phyloP scores from a whole-genome alignment of 2,888 invertebrate genomes.

The Cryptocheilus praepositus region DNA sequence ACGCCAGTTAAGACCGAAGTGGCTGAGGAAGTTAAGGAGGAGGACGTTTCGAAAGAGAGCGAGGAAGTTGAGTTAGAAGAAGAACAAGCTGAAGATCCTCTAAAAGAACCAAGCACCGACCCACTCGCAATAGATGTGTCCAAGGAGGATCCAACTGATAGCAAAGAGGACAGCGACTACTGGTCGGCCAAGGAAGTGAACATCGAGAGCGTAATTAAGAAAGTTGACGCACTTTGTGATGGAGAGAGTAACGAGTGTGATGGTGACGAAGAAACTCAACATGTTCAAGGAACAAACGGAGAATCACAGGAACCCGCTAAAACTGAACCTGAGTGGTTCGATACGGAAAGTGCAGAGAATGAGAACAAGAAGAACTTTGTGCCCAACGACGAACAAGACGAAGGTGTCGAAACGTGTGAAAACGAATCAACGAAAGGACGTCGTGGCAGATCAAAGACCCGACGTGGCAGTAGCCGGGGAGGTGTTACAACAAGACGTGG shows the following conservation, averaged over 20 bases:
- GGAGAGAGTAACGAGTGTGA: slow-evolving; percentile 64
- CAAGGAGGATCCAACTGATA: slow-evolving; percentile 75
- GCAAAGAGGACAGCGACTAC: slow-evolving; percentile 84
- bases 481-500: slow-evolving; percentile 80
- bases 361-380: slow-evolving; percentile 64
- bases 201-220: slow-evolving; percentile 88
- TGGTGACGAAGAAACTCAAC: slow-evolving; percentile 58
- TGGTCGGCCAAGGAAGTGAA: slow-evolving; percentile 89
- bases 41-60: slow-evolving; percentile 51
- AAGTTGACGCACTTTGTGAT: slow-evolving; percentile 82
- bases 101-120: slow-evolving; percentile 63
- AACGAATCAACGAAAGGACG: slow-evolving; percentile 69
- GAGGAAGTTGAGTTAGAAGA: slow-evolving; percentile 62
- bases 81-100: slow-evolving; percentile 57
- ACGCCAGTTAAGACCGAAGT: slow-evolving; percentile 48
- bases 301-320: slow-evolving; percentile 58
- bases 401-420: slow-evolving; percentile 69
- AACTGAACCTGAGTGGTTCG: slow-evolving; percentile 68
- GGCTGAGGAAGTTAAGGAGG: slow-evolving; percentile 55
- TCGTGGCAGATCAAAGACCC: slow-evolving; percentile 70
- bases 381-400: slow-evolving; percentile 68
- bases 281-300: slow-evolving; percentile 50
- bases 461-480: slow-evolving; percentile 72
- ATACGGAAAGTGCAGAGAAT: slow-evolving; percentile 57
- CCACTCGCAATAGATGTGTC: slow-evolving; percentile 63